Evolutionary conservation across 1,140 invertebrate species (phyloP).

Genomic region (Megalonaias nervosa): DNA sequence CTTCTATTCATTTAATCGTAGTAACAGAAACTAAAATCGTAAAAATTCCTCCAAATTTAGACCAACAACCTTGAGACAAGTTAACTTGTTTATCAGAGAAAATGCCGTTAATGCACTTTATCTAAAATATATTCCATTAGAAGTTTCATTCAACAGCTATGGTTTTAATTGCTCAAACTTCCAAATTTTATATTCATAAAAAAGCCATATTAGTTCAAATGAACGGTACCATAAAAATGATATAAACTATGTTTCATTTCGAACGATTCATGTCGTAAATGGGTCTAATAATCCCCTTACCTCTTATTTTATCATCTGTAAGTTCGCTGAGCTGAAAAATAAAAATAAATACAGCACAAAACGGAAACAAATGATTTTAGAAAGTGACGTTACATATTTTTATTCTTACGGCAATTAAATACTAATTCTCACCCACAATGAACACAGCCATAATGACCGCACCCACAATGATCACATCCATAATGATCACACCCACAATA

Average conservation of each 20-base stretch:
- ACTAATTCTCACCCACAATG: too few species aligned
- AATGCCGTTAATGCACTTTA: background rate
- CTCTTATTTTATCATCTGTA: constrained; percentile 41
- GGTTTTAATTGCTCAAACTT: background rate
- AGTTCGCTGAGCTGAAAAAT: constrained; percentile 40
- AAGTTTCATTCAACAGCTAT: background rate
- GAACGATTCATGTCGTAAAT: background rate
- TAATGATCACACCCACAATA: too few species aligned
- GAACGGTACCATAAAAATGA: background rate
- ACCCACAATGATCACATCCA: too few species aligned
- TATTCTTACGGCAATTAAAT: too few species aligned
- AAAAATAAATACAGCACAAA: background rate
- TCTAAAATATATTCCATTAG: background rate
- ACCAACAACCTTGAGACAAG: background rate
- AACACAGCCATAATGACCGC: too few species aligned
- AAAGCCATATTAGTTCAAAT: background rate
- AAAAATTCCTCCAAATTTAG: background rate
- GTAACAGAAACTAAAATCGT: background rate
- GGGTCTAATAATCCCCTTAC: constrained; percentile 15
- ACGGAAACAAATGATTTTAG: too few species aligned
- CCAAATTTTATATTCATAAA: background rate
- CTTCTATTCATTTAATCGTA: background rate
- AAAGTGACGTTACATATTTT: too few species aligned
- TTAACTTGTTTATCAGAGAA: background rate
- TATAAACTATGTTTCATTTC: background rate